phyloP scores from a whole-genome alignment of 2,888 invertebrate genomes.

The Protophormia terraenovae region DNA sequence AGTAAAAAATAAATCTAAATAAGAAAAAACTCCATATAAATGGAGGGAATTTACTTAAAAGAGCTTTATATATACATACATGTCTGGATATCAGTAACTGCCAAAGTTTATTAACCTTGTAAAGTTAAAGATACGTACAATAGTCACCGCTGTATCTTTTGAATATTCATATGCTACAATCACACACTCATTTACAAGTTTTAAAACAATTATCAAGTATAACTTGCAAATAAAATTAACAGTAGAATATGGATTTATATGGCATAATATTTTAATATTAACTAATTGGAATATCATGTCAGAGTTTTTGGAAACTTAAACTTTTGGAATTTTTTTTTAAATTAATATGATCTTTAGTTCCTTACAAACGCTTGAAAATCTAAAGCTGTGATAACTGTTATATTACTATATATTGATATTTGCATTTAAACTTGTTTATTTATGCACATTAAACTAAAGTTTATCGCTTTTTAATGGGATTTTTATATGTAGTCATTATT shows the following conservation, averaged over 20 bases:
- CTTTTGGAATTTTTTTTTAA: no score
- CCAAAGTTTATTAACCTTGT: constrained; percentile 61
- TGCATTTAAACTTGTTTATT: constrained; percentile 25
- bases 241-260: constrained; percentile 1
- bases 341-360: no score
- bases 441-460: neutral
- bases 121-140: constrained; percentile 34
- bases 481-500: constrained; percentile 26
- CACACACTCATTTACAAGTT: neutral
- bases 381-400: neutral
- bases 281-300: no score
- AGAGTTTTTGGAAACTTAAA: no score
- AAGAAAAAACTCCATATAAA: constrained; percentile 7
- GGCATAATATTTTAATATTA: neutral
- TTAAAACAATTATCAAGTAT: constrained; percentile 32
- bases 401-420: neutral
- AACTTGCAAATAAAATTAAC: neutral
- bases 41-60: constrained; percentile 38
- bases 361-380: neutral
- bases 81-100: constrained; percentile 44
- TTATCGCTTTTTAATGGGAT: constrained; percentile 28
- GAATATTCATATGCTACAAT: neutral
- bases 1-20: neutral
- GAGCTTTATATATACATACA: constrained; percentile 26
- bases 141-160: neutral